phyloP scores from a whole-genome alignment of 2,113 vertebrate species.

The Nestor notabilis region DNA sequence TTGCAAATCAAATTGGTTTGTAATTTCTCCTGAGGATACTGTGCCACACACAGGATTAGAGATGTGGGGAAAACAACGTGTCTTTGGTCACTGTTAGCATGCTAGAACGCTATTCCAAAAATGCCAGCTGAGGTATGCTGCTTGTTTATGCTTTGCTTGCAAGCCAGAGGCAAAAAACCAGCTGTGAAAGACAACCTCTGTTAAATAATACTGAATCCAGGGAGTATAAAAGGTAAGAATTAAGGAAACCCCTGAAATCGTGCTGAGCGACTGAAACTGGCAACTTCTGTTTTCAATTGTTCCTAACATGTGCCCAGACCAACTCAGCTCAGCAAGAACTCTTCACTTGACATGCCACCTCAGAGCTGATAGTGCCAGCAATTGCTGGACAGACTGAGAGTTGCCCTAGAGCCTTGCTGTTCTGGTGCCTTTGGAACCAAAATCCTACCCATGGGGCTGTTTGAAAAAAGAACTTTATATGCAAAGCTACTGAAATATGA shows the following conservation, averaged over 20 bases:
- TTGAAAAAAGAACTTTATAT: not conserved
- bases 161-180: not conserved
- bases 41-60: not conserved
- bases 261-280: not conserved
- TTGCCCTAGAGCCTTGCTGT: not conserved
- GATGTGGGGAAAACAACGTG: not conserved
- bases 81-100: not conserved
- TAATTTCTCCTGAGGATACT: slow-evolving; percentile 11
- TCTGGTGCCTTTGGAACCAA: not conserved
- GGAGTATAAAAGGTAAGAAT: not conserved
- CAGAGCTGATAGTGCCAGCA: not conserved
- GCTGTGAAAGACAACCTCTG: not conserved
- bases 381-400: not conserved
- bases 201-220: not conserved
- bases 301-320: not conserved
- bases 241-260: not conserved
- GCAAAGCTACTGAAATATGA: not conserved
- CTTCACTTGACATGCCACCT: not conserved
- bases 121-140: not conserved
- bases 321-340: not conserved
- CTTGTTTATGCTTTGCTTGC: not conserved
- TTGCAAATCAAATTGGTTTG: not conserved
- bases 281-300: not conserved
- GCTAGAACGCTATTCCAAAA: not conserved
- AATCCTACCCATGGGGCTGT: not conserved